Base-by-base conservation (phyloP, 2,113 vertebrate species). In the Miniopterus natalensis region DNA sequence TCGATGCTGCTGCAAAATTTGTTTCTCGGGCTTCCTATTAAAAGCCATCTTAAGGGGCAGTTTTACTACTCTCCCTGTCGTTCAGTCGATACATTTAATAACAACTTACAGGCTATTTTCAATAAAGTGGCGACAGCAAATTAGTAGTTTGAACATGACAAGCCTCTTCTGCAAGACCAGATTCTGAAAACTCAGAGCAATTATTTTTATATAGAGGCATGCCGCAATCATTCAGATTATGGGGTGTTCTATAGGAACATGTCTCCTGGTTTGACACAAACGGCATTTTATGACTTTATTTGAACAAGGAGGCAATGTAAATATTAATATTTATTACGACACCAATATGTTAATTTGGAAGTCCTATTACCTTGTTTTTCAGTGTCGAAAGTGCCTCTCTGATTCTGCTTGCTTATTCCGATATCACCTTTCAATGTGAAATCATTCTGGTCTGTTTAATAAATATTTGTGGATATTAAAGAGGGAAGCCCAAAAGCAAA, bases 1-100 rank as follows among this genome's bases (percentile, higher is more conserved):
- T 99, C 99, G 99, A 99, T 99, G 99, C 99, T 98, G 99, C 99
- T 99, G 99, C 99, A 99, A 99, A 99, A 99, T 99, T 99, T 99
- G 99, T 99, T 99, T 99, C 99, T 99, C 98, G 95, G 98, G 98
- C 99, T 99, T 99, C 99, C 99, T 99, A 99, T 99, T 99, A 99
- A 99, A 99, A 99, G 98, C 98, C 98, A 98, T 99, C 99, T 99
- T 99, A 99, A 98, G 98, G 98, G 98, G 99, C 99, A 99, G 99
- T 99, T 99, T 98, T 99, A 99, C 99, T 99, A 98, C 98, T 98
- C 98, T 99, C 98, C 97, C 98, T 98, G 99, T 98, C 98, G 98
- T 99, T 99, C 99, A 98, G 99, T 99, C 99, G 98, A 99, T 99
- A 99, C 98, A 99, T 99, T 99, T 99, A 99, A 99, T 99, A 99